Evolutionary conservation across 2,113 vertebrate species (phyloP).

Genomic region (Pithys albifrons): DNA sequence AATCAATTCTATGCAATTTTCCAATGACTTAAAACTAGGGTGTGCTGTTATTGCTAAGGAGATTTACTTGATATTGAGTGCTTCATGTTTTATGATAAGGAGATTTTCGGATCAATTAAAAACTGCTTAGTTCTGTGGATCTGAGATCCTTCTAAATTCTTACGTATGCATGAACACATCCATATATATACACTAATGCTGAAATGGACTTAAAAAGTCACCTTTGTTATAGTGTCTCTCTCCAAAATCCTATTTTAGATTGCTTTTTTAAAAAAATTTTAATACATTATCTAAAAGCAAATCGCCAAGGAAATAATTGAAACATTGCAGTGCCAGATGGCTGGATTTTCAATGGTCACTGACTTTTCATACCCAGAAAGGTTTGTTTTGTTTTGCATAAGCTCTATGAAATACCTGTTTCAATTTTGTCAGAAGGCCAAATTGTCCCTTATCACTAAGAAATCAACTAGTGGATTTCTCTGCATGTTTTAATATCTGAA

Average conservation of each 20-base stretch:
- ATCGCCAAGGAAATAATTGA: not conserved
- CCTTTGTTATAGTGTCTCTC: not conserved
- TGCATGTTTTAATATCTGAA: not conserved
- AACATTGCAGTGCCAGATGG: not conserved
- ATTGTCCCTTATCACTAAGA: not conserved
- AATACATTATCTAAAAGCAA: not conserved
- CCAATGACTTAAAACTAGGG: not conserved
- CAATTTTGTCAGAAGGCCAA: not conserved
- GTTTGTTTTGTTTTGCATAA: not conserved
- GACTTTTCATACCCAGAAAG: not conserved
- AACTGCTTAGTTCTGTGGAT: accelerated
- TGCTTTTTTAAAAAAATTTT: not conserved
- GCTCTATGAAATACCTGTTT: not conserved
- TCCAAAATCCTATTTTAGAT: not conserved
- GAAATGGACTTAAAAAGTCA: not conserved
- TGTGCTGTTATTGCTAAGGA: not conserved
- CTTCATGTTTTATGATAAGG: not conserved
- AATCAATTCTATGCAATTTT: not conserved
- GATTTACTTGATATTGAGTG: not conserved
- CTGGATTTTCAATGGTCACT: not conserved
- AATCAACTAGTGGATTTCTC: not conserved
- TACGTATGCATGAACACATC: not conserved
- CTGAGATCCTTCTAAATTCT: not conserved
- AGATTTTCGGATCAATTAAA: not conserved
- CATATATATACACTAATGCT: not conserved